Base-by-base conservation (phyloP, 2,888 invertebrate species). In the Mylabris sibirica region DNA sequence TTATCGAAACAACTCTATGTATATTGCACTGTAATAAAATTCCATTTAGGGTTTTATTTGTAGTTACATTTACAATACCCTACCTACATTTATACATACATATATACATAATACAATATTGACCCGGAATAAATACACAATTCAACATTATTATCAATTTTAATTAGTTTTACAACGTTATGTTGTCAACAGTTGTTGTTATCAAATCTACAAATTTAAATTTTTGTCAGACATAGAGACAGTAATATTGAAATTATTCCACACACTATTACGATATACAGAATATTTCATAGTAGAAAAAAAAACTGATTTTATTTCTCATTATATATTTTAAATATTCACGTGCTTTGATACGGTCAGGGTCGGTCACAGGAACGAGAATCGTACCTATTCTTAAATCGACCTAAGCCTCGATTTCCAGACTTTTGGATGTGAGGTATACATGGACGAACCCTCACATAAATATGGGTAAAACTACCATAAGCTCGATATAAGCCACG, bases 41-140 rank as follows among this genome's bases (percentile, higher is more conserved):
- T 20, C 49, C 49, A 49, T 49, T 49, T 49, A 20, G 49, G 49
- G 49, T 49, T 49, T 20, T 49, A 49, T 49, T 49, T 49, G 49
- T 49, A 20, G 20, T 49, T 49, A 9, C 20, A 49, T 49, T 49
- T 20, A 49, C 49, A 49, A 20, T 20, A 20, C 49, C 49, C 20
- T 8, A 20, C 49, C 49, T 49, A 30, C 30, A 30, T 30, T n/a
- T 30, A 30, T 30, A 8, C 30, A 30, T 30, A 30, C 30, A 30
- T 3, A 49, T 20, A 20, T 49, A 20, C 49, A 49, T 49, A 49
- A 22, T 20, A 49, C 49, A 69, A 69, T 60, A 60, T 69, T 63
- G 66, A 69, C 64, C 66, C 69, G 69, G 64, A 64, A 66, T 60
- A 60, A 60, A 60, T 66, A 34, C 17, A 49, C 49, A 49, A 20